Conservation (phyloP, 2,888 invertebrate species). For the Terebella lapidaria region DNA sequence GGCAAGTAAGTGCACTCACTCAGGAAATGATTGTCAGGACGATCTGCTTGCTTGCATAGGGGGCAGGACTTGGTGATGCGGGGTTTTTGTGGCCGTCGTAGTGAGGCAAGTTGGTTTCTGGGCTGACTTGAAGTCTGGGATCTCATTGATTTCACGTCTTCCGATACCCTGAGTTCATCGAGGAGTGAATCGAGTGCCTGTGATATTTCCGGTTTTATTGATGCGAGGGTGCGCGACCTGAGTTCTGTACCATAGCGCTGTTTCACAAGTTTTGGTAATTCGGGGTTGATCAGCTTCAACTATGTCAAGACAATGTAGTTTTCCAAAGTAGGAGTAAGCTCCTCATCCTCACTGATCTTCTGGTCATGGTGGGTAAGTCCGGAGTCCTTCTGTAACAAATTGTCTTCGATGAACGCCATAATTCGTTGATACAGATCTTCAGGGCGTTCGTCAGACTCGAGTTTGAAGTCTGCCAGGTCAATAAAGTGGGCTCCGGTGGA, state of each 20-base stretch:
- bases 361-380: not conserved
- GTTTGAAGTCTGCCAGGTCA: not conserved
- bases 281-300: not conserved
- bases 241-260: conserved; percentile 1
- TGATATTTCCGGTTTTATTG: not conserved
- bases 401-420: conserved; percentile 3
- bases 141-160: no score
- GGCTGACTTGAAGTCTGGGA: no score
- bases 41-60: no score
- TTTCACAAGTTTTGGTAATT: not conserved
- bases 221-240: not conserved
- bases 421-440: conserved; percentile 1
- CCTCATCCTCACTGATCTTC: not conserved
- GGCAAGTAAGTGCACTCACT: no score
- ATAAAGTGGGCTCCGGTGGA: not conserved
- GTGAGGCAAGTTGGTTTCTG: no score
- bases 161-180: not conserved
- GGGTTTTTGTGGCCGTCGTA: no score
- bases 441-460: not conserved
- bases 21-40: no score
- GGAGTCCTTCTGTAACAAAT: not conserved
- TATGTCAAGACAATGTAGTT: not conserved
- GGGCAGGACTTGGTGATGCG: no score
- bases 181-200: not conserved
- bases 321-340: conserved; percentile 1